Percentiles rank a stretch among this genome's conserved stretches.
Conservation (phyloP, 2,888 invertebrate species). For the Tanytarsus gracilentus region DNA sequence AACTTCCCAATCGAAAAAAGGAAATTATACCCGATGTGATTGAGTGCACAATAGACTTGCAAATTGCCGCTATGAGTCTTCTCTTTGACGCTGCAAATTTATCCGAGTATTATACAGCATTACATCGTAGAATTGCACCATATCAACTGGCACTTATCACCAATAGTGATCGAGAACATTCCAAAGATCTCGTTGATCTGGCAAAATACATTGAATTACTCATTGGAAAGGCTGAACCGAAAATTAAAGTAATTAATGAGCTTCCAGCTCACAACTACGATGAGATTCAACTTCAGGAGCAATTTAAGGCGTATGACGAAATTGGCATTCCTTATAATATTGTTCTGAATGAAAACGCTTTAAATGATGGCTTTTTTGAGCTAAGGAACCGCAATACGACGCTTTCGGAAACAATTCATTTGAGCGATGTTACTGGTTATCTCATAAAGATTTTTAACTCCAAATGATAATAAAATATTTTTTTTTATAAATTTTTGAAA, state of each 20-base stretch:
- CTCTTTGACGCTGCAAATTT: slow-evolving; percentile 8
- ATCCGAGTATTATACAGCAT: background rate
- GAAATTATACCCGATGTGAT: slow-evolving; percentile 19
- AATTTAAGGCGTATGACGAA: background rate
- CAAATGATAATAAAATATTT: background rate
- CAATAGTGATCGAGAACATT: background rate
- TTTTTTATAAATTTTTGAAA: background rate
- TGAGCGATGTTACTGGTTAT: slow-evolving; percentile 15
- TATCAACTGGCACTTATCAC: slow-evolving; percentile 13
- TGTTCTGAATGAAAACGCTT: background rate
- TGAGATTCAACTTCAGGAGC: background rate
- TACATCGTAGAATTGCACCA: slow-evolving; percentile 20
- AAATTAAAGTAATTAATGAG: slow-evolving; percentile 16
- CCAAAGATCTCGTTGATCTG: background rate
- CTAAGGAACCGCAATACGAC: slow-evolving; percentile 22
- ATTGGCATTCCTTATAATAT: slow-evolving; percentile 22
- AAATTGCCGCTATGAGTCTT: slow-evolving; percentile 12
- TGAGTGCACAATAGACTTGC: background rate
- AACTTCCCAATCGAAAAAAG: slow-evolving; percentile 3
- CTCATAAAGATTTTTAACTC: slow-evolving; percentile 22
- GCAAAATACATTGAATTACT: slow-evolving; percentile 16
- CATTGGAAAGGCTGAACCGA: background rate
- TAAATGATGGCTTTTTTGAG: slow-evolving; percentile 8
- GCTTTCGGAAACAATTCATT: slow-evolving; percentile 15
- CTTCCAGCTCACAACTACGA: background rate